Evolutionary conservation across 2,888 invertebrate genomes (phyloP).

Genomic region (Heliconius cydno): DNA sequence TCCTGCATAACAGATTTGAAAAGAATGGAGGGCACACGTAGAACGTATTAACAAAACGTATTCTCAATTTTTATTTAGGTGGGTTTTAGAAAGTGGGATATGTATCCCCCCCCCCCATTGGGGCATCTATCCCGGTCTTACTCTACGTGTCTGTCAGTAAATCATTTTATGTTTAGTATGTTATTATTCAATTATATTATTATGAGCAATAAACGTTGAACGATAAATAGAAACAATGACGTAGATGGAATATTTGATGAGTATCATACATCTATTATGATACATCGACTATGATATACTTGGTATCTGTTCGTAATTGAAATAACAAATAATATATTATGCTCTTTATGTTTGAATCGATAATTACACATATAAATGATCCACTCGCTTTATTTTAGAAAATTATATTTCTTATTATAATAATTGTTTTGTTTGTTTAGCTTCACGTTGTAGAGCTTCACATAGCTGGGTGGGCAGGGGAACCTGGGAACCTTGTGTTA

Average conservation of each 20-base stretch:
- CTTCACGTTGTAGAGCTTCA: no score
- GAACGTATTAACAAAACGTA: no score
- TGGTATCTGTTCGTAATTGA: neutral
- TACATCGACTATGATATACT: neutral
- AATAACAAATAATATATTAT: neutral
- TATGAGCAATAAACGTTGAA: neutral
- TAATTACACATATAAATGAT: neutral
- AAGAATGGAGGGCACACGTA: no score
- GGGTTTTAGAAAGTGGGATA: no score
- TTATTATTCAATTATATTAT: slow-evolving; percentile 24
- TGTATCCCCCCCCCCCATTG: no score
- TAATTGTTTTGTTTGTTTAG: no score
- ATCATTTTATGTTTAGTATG: slow-evolving; percentile 14
- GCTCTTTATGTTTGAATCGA: neutral
- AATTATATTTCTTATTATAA: no score
- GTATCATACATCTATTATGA: neutral
- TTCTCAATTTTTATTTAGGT: no score
- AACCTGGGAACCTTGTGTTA: no score
- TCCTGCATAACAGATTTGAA: no score
- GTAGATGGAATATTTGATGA: slow-evolving; percentile 19
- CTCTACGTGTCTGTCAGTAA: neutral
- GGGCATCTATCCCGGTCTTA: no score
- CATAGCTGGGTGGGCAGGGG: no score
- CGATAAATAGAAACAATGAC: slow-evolving; percentile 26
- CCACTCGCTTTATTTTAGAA: neutral